Evolutionary conservation across 2,888 invertebrate genomes (phyloP).

Genomic region (Pocota personata): DNA sequence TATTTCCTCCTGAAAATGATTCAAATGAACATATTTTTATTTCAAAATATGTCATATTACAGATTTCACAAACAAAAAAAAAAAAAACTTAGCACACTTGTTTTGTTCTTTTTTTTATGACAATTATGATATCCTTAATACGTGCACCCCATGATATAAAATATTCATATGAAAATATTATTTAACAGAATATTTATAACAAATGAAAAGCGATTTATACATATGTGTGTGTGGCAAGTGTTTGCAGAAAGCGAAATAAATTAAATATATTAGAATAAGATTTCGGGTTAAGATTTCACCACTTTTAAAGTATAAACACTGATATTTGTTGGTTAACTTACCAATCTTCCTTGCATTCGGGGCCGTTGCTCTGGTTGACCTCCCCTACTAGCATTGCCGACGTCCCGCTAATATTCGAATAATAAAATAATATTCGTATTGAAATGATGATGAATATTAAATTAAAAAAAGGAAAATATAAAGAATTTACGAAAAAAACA

Average conservation of each 20-base stretch:
- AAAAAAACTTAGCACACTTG: neutral
- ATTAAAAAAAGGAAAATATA: conserved; percentile 67
- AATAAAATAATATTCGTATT: conserved; percentile 77
- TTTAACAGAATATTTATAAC: neutral
- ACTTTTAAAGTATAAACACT: neutral
- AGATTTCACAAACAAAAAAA: neutral
- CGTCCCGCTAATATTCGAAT: conserved; percentile 76
- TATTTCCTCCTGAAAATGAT: conserved; percentile 80
- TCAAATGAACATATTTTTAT: neutral
- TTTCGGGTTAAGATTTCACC: neutral
- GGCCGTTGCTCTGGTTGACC: conserved; percentile 69
- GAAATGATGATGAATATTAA: conserved; percentile 75
- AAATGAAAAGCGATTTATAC: neutral
- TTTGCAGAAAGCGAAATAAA: neutral
- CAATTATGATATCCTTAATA: neutral
- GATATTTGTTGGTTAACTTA: conserved; percentile 25
- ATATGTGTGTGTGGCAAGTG: neutral
- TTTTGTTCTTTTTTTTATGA: neutral
- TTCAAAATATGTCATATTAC: neutral
- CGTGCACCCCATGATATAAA: neutral
- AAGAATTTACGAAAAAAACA: conserved; percentile 25
- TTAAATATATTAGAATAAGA: neutral
- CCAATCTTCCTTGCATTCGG: conserved; percentile 48
- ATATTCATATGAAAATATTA: neutral
- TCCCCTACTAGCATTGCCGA: conserved; percentile 76